These are phyloP conservation scores for Thunnus thynnus DNA, from an alignment of 2,113 vertebrate species.

Conservation along the genomic window DNA sequence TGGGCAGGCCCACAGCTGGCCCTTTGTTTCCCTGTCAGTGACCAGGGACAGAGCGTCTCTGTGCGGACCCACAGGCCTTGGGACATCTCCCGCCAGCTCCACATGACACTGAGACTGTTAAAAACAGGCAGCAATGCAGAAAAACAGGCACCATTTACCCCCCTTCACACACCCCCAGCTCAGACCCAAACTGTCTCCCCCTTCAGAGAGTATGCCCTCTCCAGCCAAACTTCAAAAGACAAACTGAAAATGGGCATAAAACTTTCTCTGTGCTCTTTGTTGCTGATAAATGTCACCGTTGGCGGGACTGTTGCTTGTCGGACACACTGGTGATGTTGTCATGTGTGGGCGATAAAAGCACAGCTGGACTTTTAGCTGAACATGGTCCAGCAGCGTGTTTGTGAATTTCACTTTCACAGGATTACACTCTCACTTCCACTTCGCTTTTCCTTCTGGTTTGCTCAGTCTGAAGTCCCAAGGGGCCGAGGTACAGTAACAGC, in stretches of 20 bases:
- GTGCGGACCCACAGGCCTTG: conserved; percentile 75
- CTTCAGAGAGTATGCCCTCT: conserved; percentile 16
- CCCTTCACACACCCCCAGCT: conserved; percentile 10
- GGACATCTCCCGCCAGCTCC: conserved; percentile 84
- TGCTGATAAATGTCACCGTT: conserved; percentile 35
- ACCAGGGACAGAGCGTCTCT: conserved; percentile 82
- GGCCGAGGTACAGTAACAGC: not conserved
- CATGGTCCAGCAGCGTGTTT: not conserved
- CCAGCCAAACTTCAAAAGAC: conserved; percentile 11
- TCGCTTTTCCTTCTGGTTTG: not conserved
- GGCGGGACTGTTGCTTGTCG: not conserved
- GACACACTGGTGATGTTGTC: conserved; percentile 3
- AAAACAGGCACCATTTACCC: conserved; percentile 60
- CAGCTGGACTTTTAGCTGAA: conserved; percentile 9
- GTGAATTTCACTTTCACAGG: conserved; percentile 24
- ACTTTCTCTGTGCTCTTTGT: conserved; percentile 34
- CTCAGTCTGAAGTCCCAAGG: not conserved
- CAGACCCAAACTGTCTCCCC: conserved; percentile 24
- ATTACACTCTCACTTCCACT: conserved; percentile 7
- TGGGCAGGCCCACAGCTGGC: conserved; percentile 68
- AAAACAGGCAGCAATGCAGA: conserved; percentile 56
- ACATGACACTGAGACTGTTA: conserved; percentile 72
- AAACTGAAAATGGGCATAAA: conserved; percentile 14
- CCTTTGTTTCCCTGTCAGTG: conserved; percentile 78
- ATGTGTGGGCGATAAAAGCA: conserved; percentile 21